Conservation (phyloP, 2,888 invertebrate species). For the Sinhomidia bicolor region DNA sequence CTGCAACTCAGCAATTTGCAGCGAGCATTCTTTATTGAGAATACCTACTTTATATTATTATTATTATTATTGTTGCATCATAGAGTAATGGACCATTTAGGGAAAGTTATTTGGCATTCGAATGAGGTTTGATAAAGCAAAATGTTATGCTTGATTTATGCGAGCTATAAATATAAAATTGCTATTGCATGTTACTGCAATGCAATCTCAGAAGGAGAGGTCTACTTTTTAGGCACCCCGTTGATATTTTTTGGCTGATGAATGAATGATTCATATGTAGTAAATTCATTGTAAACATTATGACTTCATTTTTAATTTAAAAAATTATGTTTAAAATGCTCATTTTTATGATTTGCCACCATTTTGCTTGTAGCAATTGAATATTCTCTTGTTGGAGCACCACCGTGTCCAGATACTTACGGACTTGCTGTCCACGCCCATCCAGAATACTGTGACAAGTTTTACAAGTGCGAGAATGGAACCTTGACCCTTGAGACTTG, state of each 20-base stretch:
- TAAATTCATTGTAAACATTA: background rate
- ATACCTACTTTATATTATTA: background rate
- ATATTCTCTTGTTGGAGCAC: constrained; percentile 70
- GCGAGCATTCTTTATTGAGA: too few relatives aligned
- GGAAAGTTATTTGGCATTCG: constrained; percentile 58
- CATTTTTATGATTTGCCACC: background rate
- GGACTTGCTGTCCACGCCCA: constrained; percentile 93
- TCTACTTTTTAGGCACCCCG: constrained; percentile 33
- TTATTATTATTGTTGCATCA: constrained; percentile 44
- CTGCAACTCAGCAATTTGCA: background rate
- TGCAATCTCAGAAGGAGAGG: background rate
- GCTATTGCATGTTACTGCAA: constrained; percentile 8
- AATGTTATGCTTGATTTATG: constrained; percentile 34
- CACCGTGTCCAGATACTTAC: constrained; percentile 88
- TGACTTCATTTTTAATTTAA: background rate
- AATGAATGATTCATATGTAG: background rate
- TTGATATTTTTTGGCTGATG: background rate
- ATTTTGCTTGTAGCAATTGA: constrained; percentile 49
- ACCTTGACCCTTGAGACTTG: constrained; percentile 94
- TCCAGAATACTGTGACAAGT: constrained; percentile 93
- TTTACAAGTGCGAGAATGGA: constrained; percentile 95
- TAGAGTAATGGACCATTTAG: constrained; percentile 37
- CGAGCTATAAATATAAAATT: constrained; percentile 21
- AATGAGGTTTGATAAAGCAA: constrained; percentile 21
- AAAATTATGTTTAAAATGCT: background rate